Conservation (phyloP, 1,140 invertebrate species). For the Thereuonema tuberculata region DNA sequence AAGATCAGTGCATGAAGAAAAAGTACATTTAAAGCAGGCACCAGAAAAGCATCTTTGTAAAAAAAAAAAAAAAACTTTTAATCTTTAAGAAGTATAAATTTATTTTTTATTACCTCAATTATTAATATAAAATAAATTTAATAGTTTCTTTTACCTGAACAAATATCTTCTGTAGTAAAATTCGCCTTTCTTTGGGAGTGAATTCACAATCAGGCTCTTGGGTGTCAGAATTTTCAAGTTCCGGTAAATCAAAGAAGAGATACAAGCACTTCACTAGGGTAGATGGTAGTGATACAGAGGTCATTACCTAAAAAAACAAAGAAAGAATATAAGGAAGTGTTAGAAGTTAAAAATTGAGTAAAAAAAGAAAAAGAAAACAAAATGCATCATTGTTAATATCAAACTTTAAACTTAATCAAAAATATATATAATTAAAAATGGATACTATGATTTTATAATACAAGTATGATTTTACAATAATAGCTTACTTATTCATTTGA, state of each 20-base stretch:
- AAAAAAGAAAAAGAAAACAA: slow-evolving; percentile 8
- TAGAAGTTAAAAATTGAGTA: slow-evolving; percentile 21
- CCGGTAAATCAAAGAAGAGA: slow-evolving; percentile 93
- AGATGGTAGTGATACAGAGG: slow-evolving; percentile 83
- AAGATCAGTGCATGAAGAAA: too few relatives aligned
- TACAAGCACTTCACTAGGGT: slow-evolving; percentile 98
- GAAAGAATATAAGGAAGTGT: too few relatives aligned
- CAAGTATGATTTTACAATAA: background rate
- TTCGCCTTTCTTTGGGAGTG: slow-evolving; percentile 73
- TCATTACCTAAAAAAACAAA: slow-evolving; percentile 61
- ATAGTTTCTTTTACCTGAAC: slow-evolving; percentile 64
- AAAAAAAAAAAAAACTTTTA: too few relatives aligned
- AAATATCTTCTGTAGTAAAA: slow-evolving; percentile 90
- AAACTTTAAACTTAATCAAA: too few relatives aligned
- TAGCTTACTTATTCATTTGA: background rate
- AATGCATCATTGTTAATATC: too few relatives aligned
- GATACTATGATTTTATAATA: background rate
- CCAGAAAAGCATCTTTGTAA: too few relatives aligned
- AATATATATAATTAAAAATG: slow-evolving; percentile 6
- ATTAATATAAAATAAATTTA: background rate
- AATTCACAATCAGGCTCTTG: slow-evolving; percentile 56
- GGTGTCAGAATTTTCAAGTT: slow-evolving; percentile 57
- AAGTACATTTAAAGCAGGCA: too few relatives aligned
- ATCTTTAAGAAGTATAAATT: background rate
- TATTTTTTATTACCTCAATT: background rate